A percentile compares a stretch with the other conserved stretches of the same genome.
Conservation (phyloP, 2,888 invertebrate species). For the Scaptomyza caliginosa region DNA sequence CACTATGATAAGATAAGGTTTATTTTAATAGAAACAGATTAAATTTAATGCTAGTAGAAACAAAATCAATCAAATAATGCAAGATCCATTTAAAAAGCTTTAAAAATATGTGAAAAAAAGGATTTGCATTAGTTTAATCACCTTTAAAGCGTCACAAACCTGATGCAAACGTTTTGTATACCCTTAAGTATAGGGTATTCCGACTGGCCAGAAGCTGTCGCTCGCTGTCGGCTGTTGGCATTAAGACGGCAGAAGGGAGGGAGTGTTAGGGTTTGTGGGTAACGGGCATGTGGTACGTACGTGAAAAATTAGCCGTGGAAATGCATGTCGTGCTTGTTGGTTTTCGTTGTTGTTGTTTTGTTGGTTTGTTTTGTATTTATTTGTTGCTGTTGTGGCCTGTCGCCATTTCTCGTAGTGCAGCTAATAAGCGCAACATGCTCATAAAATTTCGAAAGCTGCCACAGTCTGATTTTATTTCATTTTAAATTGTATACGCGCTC, state of each 20-base stretch:
- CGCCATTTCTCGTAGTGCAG: slow-evolving; percentile 75
- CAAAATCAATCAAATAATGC: too few relatives aligned
- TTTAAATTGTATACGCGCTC: slow-evolving; percentile 71
- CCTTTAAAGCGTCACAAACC: too few relatives aligned
- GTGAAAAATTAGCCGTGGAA: slow-evolving; percentile 79
- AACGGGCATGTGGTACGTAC: slow-evolving; percentile 51
- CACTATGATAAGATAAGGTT: slow-evolving; percentile 1
- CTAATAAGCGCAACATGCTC: slow-evolving; percentile 78
- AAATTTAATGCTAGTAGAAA: too few relatives aligned
- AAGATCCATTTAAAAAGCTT: too few relatives aligned
- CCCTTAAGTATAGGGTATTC: slow-evolving; percentile 8
- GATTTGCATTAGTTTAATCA: too few relatives aligned
- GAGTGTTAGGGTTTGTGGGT: neutral
- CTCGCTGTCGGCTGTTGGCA: slow-evolving; percentile 48
- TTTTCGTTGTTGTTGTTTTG: slow-evolving; percentile 40
- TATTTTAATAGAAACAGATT: too few relatives aligned
- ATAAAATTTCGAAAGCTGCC: slow-evolving; percentile 76
- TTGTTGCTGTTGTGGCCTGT: slow-evolving; percentile 63
- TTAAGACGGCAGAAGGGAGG: neutral
- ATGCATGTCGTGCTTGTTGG: slow-evolving; percentile 63
- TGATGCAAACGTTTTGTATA: neutral
- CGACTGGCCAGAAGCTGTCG: slow-evolving; percentile 75
- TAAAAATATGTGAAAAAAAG: too few relatives aligned
- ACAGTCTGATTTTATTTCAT: slow-evolving; percentile 66
- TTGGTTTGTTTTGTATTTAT: slow-evolving; percentile 29